Percentiles rank a stretch among this genome's conserved stretches.
These are phyloP conservation scores for Trinorchestia longiramus DNA, from an alignment of 1,140 invertebrate genomes.

Conservation along the genomic window DNA sequence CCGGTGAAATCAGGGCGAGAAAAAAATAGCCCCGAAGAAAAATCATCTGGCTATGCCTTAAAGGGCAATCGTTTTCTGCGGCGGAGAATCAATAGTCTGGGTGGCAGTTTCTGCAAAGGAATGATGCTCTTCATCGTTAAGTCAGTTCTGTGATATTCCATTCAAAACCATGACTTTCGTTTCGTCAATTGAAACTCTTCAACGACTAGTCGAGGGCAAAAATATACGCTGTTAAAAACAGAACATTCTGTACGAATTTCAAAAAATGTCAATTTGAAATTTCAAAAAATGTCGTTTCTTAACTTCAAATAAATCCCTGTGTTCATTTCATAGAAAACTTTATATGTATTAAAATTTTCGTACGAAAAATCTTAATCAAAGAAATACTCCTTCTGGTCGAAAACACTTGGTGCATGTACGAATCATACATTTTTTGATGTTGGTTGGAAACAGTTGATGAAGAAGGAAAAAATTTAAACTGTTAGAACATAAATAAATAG, in stretches of 20 bases:
- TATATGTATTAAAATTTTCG: no score
- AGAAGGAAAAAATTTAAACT: no score
- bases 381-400: no score
- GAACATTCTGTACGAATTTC: background rate
- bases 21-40: background rate
- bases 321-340: no score
- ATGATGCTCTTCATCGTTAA: background rate
- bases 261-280: background rate
- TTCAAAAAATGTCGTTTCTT: no score
- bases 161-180: background rate
- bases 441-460: no score
- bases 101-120: background rate
- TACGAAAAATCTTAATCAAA: no score
- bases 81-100: background rate
- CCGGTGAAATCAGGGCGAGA: conserved; percentile 40
- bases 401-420: no score
- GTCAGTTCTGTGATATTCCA: background rate
- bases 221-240: background rate
- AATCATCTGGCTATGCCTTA: background rate
- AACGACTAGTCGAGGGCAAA: background rate
- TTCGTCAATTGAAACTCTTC: background rate
- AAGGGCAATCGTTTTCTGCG: background rate
- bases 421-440: no score
- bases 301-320: no score
- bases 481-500: no score